Conservation (phyloP, 2,888 invertebrate species). For the Spicauda simplicius region DNA sequence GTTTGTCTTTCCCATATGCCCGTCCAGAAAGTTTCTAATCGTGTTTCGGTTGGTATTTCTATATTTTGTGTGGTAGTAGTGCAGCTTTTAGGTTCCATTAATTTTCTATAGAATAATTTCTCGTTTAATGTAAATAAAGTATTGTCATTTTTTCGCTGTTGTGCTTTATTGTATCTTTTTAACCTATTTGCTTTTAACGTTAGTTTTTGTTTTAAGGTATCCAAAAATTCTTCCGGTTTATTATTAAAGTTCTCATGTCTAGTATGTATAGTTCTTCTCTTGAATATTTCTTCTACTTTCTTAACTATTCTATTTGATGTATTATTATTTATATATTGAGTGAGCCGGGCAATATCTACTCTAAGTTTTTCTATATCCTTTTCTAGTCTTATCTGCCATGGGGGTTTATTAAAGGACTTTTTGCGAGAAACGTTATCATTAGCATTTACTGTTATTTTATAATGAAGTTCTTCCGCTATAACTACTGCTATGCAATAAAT, state of each 20-base stretch:
- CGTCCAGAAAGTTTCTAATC: slow-evolving; percentile 29
- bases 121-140: slow-evolving; percentile 36
- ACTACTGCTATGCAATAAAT: too few relatives aligned
- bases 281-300: slow-evolving; percentile 35
- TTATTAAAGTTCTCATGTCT: slow-evolving; percentile 37
- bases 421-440: too few relatives aligned
- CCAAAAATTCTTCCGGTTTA: slow-evolving; percentile 41
- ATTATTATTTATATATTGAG: too few relatives aligned
- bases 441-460: too few relatives aligned
- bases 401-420: too few relatives aligned
- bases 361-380: too few relatives aligned
- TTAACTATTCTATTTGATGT: slow-evolving; percentile 34
- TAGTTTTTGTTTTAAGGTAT: slow-evolving; percentile 43
- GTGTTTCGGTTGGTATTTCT: background rate
- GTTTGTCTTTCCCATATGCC: background rate
- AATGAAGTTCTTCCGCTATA: too few relatives aligned
- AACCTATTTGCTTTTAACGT: slow-evolving; percentile 37
- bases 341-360: too few relatives aligned
- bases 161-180: slow-evolving; percentile 38
- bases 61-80: too few relatives aligned
- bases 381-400: too few relatives aligned
- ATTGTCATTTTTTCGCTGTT: slow-evolving; percentile 40
- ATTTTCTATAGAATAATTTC: slow-evolving; percentile 41
- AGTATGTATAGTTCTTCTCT: slow-evolving; percentile 27
- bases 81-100: too few relatives aligned